Evolutionary conservation across 2,888 invertebrate genomes (phyloP), one percentile per base, ranked within the genome.

Genomic region (Noctua pronuba): DNA sequence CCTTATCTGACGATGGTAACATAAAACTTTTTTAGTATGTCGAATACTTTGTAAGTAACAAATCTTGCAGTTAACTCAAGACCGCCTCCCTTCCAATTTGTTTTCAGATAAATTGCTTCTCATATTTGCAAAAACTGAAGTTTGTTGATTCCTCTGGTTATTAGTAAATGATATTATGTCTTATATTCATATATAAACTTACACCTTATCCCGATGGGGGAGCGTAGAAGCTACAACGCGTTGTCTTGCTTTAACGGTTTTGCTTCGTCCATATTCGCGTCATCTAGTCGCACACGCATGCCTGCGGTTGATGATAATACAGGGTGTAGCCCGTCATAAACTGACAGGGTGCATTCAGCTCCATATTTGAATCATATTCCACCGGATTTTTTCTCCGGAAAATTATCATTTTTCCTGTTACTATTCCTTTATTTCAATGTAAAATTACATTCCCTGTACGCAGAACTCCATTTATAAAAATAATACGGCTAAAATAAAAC

Each of bases 41-140:
- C 28, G 64, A 69, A 55, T 67, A 81, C 77, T 55, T 81, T 81
- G 77, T 76, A 75, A 44, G 52, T n/a, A 62, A 82, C 55, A 70
- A 66, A 77, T 82, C n/a, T 73, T 35, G 18, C 44, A n/a, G 58
- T 66, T 73, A 69, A 70, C 21, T 44, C n/a, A 60, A 38, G 31
- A 35, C 66, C 52, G 62, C 73, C 77, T 77, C 46, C 46, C 62
- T 49, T 55, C 67, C 62, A 75, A 75, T 80, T 58, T 66, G 64
- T n/a, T 49, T 46, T 28, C 49, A 69, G 41, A 75, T 75, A 55
- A 73, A 80, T 75, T 60, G 52, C 62, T 67, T 2, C 21, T 16
- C 38, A 62, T 58, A 24, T 60, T 52, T 46, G 13, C 3, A 21
- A 8, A 41, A 60, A 28, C 21, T 28, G 10, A 2, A 1, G 18